Evolutionary conservation across 2,797 vertebrate genomes (phyloP).

Genomic region (Epinephelus awoara): DNA sequence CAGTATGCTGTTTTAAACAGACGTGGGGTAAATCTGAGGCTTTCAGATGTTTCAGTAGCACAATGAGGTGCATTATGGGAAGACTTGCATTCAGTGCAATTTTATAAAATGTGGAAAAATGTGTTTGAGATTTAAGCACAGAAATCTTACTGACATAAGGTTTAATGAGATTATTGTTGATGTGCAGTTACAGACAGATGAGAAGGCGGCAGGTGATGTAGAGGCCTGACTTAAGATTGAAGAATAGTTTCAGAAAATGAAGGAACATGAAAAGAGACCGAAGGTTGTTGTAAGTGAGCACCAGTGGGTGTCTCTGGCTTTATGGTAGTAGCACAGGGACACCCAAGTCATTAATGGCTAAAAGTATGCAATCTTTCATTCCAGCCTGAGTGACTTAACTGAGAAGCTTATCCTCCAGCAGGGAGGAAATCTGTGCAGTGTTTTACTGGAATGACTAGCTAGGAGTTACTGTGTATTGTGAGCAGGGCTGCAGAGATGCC

Average conservation of each 20-base stretch:
- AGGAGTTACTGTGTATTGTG: neutral
- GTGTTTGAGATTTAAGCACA: constrained; percentile 30
- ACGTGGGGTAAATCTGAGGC: neutral
- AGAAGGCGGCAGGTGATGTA: constrained; percentile 19
- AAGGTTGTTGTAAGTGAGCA: constrained; percentile 39
- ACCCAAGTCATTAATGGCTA: neutral
- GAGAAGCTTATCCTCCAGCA: neutral
- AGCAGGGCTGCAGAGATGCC: constrained; percentile 46
- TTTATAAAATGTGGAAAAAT: constrained; percentile 6
- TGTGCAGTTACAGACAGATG: constrained; percentile 27
- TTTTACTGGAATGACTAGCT: constrained; percentile 1
- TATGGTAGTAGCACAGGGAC: neutral
- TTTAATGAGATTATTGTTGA: constrained; percentile 44
- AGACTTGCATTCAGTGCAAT: neutral
- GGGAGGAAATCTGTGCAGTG: constrained; percentile 2
- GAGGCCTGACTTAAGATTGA: neutral
- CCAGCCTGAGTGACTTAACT: neutral
- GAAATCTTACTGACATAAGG: neutral
- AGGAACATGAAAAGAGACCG: neutral
- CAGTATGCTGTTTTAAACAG: constrained; percentile 26
- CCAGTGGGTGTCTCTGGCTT: neutral
- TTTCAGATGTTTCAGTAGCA: constrained; percentile 13
- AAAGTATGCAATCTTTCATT: constrained; percentile 7
- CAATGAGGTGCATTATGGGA: neutral
- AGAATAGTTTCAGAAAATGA: constrained; percentile 3